Percentiles rank a stretch among this genome's conserved stretches.
phyloP scores from a whole-genome alignment of 2,113 vertebrate genomes.

The Indicator indicator region DNA sequence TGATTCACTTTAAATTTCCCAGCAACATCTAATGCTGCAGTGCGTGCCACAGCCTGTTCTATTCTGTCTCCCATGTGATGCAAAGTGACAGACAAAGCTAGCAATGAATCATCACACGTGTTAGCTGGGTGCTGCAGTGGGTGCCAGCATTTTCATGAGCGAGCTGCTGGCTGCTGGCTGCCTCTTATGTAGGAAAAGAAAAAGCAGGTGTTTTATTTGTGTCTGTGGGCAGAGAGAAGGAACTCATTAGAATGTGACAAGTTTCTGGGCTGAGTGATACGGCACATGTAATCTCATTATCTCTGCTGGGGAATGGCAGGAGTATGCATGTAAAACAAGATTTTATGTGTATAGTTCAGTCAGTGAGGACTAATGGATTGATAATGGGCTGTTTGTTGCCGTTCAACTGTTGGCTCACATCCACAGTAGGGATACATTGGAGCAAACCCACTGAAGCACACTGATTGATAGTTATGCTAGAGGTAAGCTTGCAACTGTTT shows the following conservation, averaged over 20 bases:
- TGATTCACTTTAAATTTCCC: neutral
- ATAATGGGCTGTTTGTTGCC: slow-evolving; percentile 54
- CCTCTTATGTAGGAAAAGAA: neutral
- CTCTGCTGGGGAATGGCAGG: slow-evolving; percentile 57
- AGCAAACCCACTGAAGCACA: slow-evolving; percentile 1
- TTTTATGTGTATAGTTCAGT: slow-evolving; percentile 51
- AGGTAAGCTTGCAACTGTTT: neutral
- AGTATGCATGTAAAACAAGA: slow-evolving; percentile 56
- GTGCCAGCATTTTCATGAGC: accelerated
- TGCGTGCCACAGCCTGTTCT: neutral
- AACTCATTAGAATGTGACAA: slow-evolving; percentile 67
- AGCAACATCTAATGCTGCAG: accelerated
- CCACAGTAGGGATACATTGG: neutral
- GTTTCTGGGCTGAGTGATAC: slow-evolving; percentile 52
- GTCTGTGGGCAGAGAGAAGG: neutral
- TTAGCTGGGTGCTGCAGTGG: neutral
- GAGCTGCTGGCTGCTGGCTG: neutral
- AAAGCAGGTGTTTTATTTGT: slow-evolving; percentile 32
- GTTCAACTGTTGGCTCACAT: slow-evolving; percentile 25
- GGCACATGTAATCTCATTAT: slow-evolving; percentile 67
- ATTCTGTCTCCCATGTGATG: neutral
- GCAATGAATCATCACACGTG: accelerated
- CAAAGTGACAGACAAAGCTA: neutral
- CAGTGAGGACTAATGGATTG: slow-evolving; percentile 56
- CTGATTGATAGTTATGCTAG: neutral